phyloP scores from a whole-genome alignment of 2,888 invertebrate species.

The Pomacea canaliculata region DNA sequence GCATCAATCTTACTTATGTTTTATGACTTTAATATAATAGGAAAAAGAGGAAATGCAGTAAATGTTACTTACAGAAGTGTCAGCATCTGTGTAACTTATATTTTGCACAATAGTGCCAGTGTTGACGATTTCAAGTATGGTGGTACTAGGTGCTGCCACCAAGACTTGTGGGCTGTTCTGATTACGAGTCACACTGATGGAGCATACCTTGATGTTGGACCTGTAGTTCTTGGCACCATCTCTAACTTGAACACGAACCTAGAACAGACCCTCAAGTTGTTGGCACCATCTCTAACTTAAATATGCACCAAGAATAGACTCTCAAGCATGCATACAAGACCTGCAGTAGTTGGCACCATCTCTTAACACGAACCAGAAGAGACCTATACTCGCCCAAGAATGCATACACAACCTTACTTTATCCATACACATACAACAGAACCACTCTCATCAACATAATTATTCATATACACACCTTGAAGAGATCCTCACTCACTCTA shows the following conservation, averaged over 20 bases:
- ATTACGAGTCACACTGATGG: constrained; percentile 47
- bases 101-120: constrained; percentile 12
- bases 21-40: too few species aligned
- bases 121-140: constrained; percentile 43
- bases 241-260: constrained; percentile 54
- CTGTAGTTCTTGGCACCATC: constrained; percentile 53
- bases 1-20: too few species aligned
- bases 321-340: neutral
- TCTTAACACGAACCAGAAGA: too few species aligned
- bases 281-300: neutral
- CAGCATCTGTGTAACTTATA: neutral
- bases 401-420: too few species aligned
- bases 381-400: too few species aligned
- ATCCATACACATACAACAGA: too few species aligned
- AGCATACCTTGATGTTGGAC: constrained; percentile 39
- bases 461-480: too few species aligned
- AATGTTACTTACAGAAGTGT: neutral
- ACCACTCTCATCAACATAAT: too few species aligned
- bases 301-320: neutral
- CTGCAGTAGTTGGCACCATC: too few species aligned
- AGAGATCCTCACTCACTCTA: too few species aligned
- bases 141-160: constrained; percentile 13
- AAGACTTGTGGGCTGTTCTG: constrained; percentile 44
- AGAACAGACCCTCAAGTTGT: constrained; percentile 7
- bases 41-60: neutral